A percentile compares a stretch with the other conserved stretches of the same genome.
phyloP scores from a whole-genome alignment of 2,113 vertebrate genomes.

The Varanus komodoensis region DNA sequence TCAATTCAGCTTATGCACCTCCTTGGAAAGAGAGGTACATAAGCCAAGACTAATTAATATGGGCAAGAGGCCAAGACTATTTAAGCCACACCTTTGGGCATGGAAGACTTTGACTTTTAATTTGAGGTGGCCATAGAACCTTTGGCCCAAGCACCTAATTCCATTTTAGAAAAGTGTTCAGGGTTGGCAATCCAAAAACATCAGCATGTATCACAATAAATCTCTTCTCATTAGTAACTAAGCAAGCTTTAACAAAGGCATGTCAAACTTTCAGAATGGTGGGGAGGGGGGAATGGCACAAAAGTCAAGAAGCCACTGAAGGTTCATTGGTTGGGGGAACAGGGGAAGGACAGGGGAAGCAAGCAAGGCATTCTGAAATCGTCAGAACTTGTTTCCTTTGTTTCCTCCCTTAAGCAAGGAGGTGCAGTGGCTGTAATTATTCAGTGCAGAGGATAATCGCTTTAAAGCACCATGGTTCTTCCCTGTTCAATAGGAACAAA shows the following conservation, averaged over 20 bases:
- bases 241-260: too few species aligned
- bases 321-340: too few species aligned
- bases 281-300: too few species aligned
- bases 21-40: neutral
- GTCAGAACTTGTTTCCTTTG: too few species aligned
- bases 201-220: too few species aligned
- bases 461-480: neutral
- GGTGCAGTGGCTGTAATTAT: neutral
- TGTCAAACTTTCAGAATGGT: too few species aligned
- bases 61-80: neutral
- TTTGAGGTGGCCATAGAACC: neutral
- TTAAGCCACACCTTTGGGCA: neutral
- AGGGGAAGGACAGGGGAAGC: too few species aligned
- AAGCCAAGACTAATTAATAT: neutral
- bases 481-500: neutral
- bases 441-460: neutral
- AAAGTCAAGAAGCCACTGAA: too few species aligned
- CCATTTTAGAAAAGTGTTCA: too few species aligned
- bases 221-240: too few species aligned
- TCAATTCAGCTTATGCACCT: neutral
- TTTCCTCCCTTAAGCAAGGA: too few species aligned
- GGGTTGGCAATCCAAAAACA: neutral
- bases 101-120: neutral
- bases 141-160: neutral
- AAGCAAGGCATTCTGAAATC: too few species aligned